A percentile compares a stretch with the other conserved stretches of the same genome.
Evolutionary conservation across 2,888 invertebrate species (phyloP).

Genomic region (Hydrotaea diabolus): DNA sequence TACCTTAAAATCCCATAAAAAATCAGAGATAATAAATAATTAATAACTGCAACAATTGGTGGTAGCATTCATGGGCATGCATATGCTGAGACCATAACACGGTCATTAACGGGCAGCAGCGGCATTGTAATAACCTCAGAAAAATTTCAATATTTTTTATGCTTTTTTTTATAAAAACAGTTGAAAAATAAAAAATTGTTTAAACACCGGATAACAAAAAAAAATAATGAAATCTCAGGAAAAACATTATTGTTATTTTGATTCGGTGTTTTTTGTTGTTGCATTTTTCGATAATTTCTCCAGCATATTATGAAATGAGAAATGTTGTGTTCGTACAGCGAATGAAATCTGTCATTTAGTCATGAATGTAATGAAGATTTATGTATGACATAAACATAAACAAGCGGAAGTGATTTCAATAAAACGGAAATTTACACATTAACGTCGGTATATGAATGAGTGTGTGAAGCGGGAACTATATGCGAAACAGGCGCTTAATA

Average conservation of each 20-base stretch:
- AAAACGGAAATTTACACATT: constrained; percentile 40
- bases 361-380: constrained; percentile 35
- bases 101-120: not conserved
- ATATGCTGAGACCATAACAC: not conserved
- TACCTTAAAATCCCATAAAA: not conserved
- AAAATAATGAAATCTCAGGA: not conserved
- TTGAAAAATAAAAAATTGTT: not conserved
- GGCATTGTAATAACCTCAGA: constrained; percentile 1
- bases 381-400: constrained; percentile 14
- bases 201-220: not conserved
- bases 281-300: not conserved
- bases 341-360: constrained; percentile 35
- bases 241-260: not conserved
- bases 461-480: not conserved
- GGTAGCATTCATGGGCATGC: not conserved
- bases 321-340: not conserved
- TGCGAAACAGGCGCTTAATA: not conserved
- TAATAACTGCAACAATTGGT: not conserved
- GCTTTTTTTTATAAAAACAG: not conserved
- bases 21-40: constrained; percentile 6
- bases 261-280: constrained; percentile 16
- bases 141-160: not conserved
- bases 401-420: constrained; percentile 41
- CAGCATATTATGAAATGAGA: not conserved
- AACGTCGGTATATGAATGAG: not conserved